These are phyloP conservation scores for Tangara arthus DNA, from an alignment of 2,797 vertebrate genomes.

Conservation along the genomic window DNA sequence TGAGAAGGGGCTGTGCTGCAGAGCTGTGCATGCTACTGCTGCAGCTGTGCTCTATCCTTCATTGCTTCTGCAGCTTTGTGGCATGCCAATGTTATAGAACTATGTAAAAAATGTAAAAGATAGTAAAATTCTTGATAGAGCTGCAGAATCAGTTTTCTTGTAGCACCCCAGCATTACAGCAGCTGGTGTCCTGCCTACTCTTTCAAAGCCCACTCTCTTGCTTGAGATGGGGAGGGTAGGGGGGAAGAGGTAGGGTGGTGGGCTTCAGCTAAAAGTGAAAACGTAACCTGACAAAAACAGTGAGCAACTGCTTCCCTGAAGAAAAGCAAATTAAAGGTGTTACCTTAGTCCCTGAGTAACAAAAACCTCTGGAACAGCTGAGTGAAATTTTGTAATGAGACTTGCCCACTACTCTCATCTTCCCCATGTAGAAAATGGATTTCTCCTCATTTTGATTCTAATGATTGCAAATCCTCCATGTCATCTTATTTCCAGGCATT, in stretches of 20 bases:
- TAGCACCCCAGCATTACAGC: not conserved
- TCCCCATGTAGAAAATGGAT: not conserved
- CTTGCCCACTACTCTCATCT: not conserved
- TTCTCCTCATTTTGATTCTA: not conserved
- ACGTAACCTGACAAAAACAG: not conserved
- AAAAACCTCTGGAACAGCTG: not conserved
- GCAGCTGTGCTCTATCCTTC: not conserved
- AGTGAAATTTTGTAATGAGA: fast-evolving
- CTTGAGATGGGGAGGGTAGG: too few species aligned
- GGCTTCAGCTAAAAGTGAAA: not conserved
- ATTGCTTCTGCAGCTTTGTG: not conserved
- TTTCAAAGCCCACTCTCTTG: not conserved
- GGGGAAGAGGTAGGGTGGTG: fast-evolving
- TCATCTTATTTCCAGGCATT: not conserved
- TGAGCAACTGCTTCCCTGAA: not conserved
- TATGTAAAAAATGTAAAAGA: not conserved
- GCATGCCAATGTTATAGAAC: not conserved
- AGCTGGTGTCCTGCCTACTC: not conserved
- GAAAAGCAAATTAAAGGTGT: not conserved
- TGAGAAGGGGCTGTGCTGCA: not conserved
- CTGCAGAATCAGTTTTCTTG: not conserved
- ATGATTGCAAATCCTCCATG: not conserved
- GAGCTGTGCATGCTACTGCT: not conserved
- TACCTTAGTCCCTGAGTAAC: not conserved
- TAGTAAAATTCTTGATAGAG: not conserved